Evolutionary conservation across 2,888 invertebrate genomes (phyloP).

Genomic region (Luffia ferchaultella): DNA sequence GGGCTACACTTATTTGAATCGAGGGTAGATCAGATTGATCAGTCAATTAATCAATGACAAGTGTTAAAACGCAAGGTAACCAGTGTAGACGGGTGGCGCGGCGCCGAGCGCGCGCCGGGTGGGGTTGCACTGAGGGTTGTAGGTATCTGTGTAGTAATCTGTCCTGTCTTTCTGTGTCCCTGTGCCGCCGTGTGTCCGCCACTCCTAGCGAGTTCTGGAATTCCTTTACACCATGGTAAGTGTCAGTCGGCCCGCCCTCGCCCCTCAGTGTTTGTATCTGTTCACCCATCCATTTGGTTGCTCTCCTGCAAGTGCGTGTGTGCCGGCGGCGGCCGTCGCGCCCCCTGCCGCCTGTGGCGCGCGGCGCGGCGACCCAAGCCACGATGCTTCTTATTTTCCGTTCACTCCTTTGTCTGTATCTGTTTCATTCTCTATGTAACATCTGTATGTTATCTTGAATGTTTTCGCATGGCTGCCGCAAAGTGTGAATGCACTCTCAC

Average conservation of each 20-base stretch:
- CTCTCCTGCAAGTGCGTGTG: slow-evolving; percentile 64
- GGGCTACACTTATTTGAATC: slow-evolving; percentile 41
- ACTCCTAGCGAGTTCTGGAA: slow-evolving; percentile 97
- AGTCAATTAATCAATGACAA: slow-evolving; percentile 23
- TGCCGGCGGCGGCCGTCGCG: slow-evolving; percentile 53
- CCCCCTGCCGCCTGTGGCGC: slow-evolving; percentile 46
- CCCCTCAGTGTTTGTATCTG: slow-evolving; percentile 66
- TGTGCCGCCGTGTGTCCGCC: slow-evolving; percentile 74
- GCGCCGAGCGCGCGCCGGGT: slow-evolving; percentile 55
- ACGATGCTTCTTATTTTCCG: slow-evolving; percentile 59
- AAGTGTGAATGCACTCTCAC: slow-evolving; percentile 25
- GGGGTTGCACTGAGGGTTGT: slow-evolving; percentile 67
- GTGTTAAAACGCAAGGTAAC: slow-evolving; percentile 64
- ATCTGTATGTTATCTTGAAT: slow-evolving; percentile 66
- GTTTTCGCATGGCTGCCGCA: slow-evolving; percentile 59
- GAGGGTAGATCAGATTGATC: slow-evolving; percentile 24
- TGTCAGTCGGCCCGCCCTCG: slow-evolving; percentile 74
- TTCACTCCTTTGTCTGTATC: slow-evolving; percentile 64
- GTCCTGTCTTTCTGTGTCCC: slow-evolving; percentile 75
- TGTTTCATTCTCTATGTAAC: slow-evolving; percentile 68
- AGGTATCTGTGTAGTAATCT: slow-evolving; percentile 70
- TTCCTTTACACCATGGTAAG: slow-evolving; percentile 98
- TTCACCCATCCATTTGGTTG: slow-evolving; percentile 64
- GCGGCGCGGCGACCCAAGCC: slow-evolving; percentile 50
- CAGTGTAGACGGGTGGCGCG: slow-evolving; percentile 56